Conservation (phyloP, 2,888 invertebrate genomes). For the Tinea semifulvella region DNA sequence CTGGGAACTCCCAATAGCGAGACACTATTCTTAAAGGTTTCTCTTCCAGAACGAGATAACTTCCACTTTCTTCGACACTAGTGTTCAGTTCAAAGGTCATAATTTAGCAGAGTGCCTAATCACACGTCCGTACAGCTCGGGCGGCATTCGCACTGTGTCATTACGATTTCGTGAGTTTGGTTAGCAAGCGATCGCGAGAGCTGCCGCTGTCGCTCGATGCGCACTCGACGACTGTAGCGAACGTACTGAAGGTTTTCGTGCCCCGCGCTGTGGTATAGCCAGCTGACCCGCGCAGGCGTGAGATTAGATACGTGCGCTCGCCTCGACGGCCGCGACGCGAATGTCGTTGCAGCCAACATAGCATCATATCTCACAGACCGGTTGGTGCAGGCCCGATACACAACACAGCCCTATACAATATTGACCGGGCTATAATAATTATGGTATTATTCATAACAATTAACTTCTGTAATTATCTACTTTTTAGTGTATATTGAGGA, state of each 20-base stretch:
- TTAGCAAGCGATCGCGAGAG: slow-evolving; percentile 17
- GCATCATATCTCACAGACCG: slow-evolving; percentile 25
- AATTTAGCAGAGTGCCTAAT: slow-evolving; percentile 30
- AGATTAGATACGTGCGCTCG: slow-evolving; percentile 12
- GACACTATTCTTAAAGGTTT: slow-evolving; percentile 59
- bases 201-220: slow-evolving; percentile 43
- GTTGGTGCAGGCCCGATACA: neutral
- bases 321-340: slow-evolving; percentile 30
- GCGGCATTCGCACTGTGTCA: slow-evolving; percentile 31
- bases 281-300: slow-evolving; percentile 57
- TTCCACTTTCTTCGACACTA: slow-evolving; percentile 55
- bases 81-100: slow-evolving; percentile 63
- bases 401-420: neutral
- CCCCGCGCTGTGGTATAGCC: slow-evolving; percentile 66
- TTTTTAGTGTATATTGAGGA: too few species aligned
- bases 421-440: too few species aligned
- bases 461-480: too few species aligned
- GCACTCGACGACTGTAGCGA: slow-evolving; percentile 56
- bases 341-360: slow-evolving; percentile 16
- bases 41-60: slow-evolving; percentile 54
- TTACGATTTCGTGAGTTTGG: slow-evolving; percentile 15
- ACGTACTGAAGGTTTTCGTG: slow-evolving; percentile 69
- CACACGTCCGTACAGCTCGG: slow-evolving; percentile 43
- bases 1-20: slow-evolving; percentile 58
- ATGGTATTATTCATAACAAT: too few species aligned